Percentiles rank a stretch among this genome's conserved stretches.
Evolutionary conservation across 2,888 invertebrate species (phyloP).

Genomic region (Dryococelus australis): DNA sequence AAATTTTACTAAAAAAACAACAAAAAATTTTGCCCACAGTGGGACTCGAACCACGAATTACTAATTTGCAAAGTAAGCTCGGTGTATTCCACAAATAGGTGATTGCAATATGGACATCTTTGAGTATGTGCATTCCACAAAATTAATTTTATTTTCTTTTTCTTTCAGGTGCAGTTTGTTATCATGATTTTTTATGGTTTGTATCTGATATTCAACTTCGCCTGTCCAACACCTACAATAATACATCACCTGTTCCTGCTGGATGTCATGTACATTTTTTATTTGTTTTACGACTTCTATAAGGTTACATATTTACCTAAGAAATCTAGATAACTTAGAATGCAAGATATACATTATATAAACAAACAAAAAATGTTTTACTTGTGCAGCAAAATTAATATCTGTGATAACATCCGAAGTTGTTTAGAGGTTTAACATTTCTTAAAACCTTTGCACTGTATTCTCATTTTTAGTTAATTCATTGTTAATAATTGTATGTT

Average conservation of each 20-base stretch:
- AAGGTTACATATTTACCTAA: constrained; percentile 63
- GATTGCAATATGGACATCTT: too few species aligned
- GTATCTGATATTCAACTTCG: constrained; percentile 61
- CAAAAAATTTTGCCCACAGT: too few species aligned
- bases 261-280: constrained; percentile 70
- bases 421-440: too few species aligned
- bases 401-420: not conserved
- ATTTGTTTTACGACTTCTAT: constrained; percentile 77
- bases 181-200: constrained; percentile 67
- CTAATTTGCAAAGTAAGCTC: too few species aligned
- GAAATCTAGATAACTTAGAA: constrained; percentile 38
- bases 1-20: too few species aligned
- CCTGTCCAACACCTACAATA: constrained; percentile 59
- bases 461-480: too few species aligned
- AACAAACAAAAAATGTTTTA: not conserved
- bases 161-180: constrained; percentile 70
- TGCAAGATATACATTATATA: not conserved
- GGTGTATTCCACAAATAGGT: too few species aligned
- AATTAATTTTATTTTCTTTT: constrained; percentile 34
- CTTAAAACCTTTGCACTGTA: too few species aligned
- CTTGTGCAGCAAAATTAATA: not conserved
- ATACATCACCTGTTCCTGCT: constrained; percentile 66
- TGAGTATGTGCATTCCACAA: too few species aligned
- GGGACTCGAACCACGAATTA: too few species aligned
- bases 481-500: too few species aligned